Evolutionary conservation across 2,888 invertebrate species (phyloP).

Genomic region (Diaprepes abbreviatus): DNA sequence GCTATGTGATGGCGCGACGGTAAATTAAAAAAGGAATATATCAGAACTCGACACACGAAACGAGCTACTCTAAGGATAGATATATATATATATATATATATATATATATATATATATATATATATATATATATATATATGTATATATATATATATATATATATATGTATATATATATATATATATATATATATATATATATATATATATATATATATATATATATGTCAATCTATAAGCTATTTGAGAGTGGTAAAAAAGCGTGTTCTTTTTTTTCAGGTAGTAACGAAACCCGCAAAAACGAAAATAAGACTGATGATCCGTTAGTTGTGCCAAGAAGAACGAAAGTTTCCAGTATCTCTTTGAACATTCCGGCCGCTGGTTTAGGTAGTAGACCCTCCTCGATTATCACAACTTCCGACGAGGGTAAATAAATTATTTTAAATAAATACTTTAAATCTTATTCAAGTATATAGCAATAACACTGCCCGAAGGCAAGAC

Average conservation of each 20-base stretch:
- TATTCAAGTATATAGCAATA: too few species aligned
- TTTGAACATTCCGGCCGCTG: conserved; percentile 75
- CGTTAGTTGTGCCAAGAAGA: conserved; percentile 66
- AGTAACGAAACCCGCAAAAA: conserved; percentile 41
- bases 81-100: not conserved
- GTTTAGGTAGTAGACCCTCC: conserved; percentile 74
- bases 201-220: not conserved
- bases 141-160: not conserved
- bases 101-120: not conserved
- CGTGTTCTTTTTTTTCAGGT: conserved; percentile 25
- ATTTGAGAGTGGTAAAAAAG: not conserved
- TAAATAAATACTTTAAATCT: too few species aligned
- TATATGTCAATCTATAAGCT: not conserved
- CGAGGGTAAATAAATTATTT: conserved; percentile 70
- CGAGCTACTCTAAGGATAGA: too few species aligned
- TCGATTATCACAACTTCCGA: conserved; percentile 77
- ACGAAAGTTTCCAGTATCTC: conserved; percentile 74
- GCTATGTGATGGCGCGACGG: too few species aligned
- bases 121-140: not conserved
- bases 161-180: not conserved
- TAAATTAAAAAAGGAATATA: too few species aligned
- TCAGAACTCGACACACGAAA: too few species aligned
- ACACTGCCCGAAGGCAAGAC: too few species aligned
- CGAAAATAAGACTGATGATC: conserved; percentile 61
- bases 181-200: not conserved